phyloP scores from a whole-genome alignment of 2,888 invertebrate genomes.

The Liopterus haemorrhoidalis region DNA sequence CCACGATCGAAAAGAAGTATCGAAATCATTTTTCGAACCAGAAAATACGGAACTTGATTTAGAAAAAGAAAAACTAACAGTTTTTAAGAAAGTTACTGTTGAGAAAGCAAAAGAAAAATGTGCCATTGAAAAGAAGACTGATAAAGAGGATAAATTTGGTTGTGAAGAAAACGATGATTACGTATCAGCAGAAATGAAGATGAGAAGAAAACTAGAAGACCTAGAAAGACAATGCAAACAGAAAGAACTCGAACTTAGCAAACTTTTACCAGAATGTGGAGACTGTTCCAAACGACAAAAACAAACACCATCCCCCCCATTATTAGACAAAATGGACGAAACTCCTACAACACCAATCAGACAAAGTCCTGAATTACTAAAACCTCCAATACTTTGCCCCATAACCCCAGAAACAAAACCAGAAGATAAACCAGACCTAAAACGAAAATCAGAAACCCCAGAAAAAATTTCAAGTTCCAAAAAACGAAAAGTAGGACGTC shows the following conservation, averaged over 20 bases:
- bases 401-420: conserved; percentile 20
- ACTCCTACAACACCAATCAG: conserved; percentile 33
- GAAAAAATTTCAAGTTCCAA: conserved; percentile 52
- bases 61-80: conserved; percentile 22
- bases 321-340: conserved; percentile 40
- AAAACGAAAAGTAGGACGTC: conserved; percentile 77
- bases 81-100: conserved; percentile 39
- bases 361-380: conserved; percentile 38
- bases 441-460: conserved; percentile 30
- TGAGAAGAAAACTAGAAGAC: conserved; percentile 74
- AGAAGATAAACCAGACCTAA: conserved; percentile 26
- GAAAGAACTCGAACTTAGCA: conserved; percentile 75
- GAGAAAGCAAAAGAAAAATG: conserved; percentile 14
- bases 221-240: conserved; percentile 76
- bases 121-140: conserved; percentile 18
- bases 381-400: conserved; percentile 44
- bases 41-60: conserved; percentile 24
- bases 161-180: conserved; percentile 37
- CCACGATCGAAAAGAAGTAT: conserved; percentile 44
- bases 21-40: conserved; percentile 15
- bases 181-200: conserved; percentile 74
- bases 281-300: background rate
- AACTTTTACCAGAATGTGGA: conserved; percentile 55
- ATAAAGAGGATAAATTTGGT: conserved; percentile 33
- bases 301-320: conserved; percentile 38